phyloP scores from a whole-genome alignment of 1,140 invertebrate species.

The Phenacoccus solenopsis region DNA sequence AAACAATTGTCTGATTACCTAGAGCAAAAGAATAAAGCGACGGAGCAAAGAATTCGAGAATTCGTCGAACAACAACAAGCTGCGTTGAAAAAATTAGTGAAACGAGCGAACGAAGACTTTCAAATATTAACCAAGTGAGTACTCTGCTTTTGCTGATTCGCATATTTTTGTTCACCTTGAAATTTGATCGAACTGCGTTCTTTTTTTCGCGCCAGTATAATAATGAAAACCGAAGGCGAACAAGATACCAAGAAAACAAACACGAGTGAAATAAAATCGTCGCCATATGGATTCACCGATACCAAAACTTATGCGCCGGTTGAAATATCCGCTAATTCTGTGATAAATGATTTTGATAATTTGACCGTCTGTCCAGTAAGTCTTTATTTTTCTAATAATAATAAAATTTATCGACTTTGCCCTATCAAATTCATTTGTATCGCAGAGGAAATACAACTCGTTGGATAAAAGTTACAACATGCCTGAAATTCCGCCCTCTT shows the following conservation, averaged over 20 bases:
- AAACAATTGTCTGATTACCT: slow-evolving; percentile 38
- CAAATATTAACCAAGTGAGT: slow-evolving; percentile 35
- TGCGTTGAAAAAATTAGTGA: slow-evolving; percentile 37
- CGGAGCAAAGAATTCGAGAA: slow-evolving; percentile 39
- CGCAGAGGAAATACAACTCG: no score
- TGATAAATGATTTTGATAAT: background rate
- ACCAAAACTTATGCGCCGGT: background rate
- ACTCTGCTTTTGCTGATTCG: background rate
- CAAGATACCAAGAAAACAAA: background rate
- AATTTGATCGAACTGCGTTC: background rate
- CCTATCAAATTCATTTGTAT: no score
- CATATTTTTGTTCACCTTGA: background rate
- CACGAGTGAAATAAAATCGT: background rate
- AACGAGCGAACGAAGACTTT: slow-evolving; percentile 38
- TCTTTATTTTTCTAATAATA: no score
- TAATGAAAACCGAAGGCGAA: background rate
- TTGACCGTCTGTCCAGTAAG: background rate
- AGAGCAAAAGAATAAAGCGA: slow-evolving; percentile 34
- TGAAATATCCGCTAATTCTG: background rate
- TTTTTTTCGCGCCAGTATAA: background rate
- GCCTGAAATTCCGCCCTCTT: slow-evolving; percentile 25
- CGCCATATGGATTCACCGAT: background rate
- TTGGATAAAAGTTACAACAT: background rate
- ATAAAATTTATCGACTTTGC: no score
- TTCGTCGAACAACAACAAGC: slow-evolving; percentile 40